Percentiles rank a stretch among this genome's conserved stretches.
Conservation (phyloP, 1,140 invertebrate genomes). For the Heliconius eleuchia region DNA sequence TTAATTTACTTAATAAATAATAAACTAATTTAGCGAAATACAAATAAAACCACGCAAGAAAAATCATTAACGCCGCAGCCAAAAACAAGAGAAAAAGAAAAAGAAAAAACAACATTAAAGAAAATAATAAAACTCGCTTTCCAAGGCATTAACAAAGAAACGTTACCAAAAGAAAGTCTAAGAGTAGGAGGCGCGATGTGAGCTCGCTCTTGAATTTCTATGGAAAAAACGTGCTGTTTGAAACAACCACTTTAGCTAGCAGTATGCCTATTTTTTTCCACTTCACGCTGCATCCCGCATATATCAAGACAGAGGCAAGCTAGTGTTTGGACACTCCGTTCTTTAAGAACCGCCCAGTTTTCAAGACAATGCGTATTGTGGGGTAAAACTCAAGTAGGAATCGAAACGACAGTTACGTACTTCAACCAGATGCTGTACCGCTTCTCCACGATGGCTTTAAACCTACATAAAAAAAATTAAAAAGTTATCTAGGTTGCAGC, state of each 20-base stretch:
- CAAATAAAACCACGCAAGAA: neutral
- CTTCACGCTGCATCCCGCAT: too few species aligned
- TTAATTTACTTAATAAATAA: too few species aligned
- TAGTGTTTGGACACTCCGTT: too few species aligned
- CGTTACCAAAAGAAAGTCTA: neutral
- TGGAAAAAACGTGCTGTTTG: neutral
- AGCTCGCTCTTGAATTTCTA: neutral
- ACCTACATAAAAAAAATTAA: too few species aligned
- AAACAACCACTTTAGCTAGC: neutral
- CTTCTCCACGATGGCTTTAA: too few species aligned
- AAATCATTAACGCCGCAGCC: neutral
- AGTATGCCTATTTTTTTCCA: neutral
- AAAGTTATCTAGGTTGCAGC: too few species aligned
- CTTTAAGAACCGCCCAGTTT: too few species aligned
- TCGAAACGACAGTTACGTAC: too few species aligned
- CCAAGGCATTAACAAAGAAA: neutral
- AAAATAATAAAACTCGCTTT: constrained; percentile 5
- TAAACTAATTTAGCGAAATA: neutral
- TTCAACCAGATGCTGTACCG: too few species aligned
- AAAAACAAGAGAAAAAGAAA: neutral
- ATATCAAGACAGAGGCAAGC: too few species aligned
- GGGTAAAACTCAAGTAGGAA: too few species aligned
- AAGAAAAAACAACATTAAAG: neutral
- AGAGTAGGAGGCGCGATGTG: neutral
- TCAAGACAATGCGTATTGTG: too few species aligned